These are phyloP conservation scores for Oligia latruncula DNA, from an alignment of 2,888 invertebrate genomes.

Conservation along the genomic window DNA sequence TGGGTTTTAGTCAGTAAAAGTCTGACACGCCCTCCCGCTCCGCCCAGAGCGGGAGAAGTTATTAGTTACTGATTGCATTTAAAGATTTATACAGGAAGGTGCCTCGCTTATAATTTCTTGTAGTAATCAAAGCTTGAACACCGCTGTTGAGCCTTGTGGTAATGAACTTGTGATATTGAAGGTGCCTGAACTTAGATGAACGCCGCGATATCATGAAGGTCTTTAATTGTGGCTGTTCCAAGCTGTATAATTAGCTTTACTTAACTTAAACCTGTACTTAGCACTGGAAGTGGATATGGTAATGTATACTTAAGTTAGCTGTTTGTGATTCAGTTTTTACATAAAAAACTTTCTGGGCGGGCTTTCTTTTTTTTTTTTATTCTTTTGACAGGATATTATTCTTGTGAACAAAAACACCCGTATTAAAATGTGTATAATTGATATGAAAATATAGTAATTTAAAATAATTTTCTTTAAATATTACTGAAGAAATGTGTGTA, in stretches of 20 bases:
- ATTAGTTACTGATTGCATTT: neutral
- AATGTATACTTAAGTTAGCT: slow-evolving; percentile 10
- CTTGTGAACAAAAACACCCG: neutral
- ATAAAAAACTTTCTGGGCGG: neutral
- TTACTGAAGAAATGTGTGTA: neutral
- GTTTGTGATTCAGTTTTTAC: slow-evolving; percentile 5
- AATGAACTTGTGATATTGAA: slow-evolving; percentile 75
- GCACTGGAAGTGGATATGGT: slow-evolving; percentile 9
- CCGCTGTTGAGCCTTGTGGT: slow-evolving; percentile 68
- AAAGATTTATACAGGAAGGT: neutral
- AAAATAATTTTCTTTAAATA: neutral
- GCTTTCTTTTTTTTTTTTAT: neutral
- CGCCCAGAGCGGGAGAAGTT: no score
- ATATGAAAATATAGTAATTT: neutral
- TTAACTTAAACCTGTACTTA: slow-evolving; percentile 36
- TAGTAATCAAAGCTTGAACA: slow-evolving; percentile 27
- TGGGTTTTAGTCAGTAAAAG: no score
- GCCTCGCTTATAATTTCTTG: neutral
- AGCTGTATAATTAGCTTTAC: slow-evolving; percentile 58
- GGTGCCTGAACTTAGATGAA: slow-evolving; percentile 69
- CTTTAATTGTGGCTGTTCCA: slow-evolving; percentile 41
- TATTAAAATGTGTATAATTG: neutral
- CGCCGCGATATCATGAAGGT: slow-evolving; percentile 52
- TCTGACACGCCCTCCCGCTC: no score
- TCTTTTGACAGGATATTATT: neutral